Evolutionary conservation across 2,888 invertebrate species (phyloP), one percentile per base, ranked within the genome.

Genomic region (Standfussiana lucernea): DNA sequence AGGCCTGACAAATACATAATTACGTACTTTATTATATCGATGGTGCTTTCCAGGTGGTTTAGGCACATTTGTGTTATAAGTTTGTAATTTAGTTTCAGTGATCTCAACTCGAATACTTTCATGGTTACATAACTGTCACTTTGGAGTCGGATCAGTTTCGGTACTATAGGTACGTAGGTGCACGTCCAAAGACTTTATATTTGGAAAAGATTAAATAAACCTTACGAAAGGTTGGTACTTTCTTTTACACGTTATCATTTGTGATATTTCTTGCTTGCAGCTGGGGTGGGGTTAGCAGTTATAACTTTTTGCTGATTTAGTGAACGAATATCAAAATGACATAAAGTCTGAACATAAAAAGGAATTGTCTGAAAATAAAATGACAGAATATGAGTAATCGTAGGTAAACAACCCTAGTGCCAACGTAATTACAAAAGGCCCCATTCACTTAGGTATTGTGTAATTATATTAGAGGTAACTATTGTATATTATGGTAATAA

Each of bases 21-120:
- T n/a, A 78, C 72, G 40, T 75, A 66, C 67, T 72, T 81, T 79
- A 79, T 75, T 71, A 79, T 72, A 84, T 68, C 62, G 37, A 77
- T 78, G 87, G 88, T 89, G 89, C 89, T 85, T 64, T 75, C 64
- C 67, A 66, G 71, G 75, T 74, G 75, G 80, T 84, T 71, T 76
- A 81, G 35, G 74, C 80, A 86, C 65, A 68, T 71, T 68, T 79
- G 83, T 83, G 80, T 77, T 83, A 53, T 83, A 83, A 77, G 75
- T 86, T 86, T 71, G 77, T 81, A 87, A 82, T 88, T 82, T 88
- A 89, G 87, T 87, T 89, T 85, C 87, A 83, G 90, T 90, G 89
- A 87, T 87, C 87, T 89, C 88, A 90, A 87, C 78, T 84, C 76
- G 50, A 82, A 88, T 82, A 79, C 72, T 65, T 86, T 80, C 79